A percentile compares a stretch with the other conserved stretches of the same genome.
phyloP scores from a whole-genome alignment of 2,113 vertebrate species.

The Prunella fulvescens region DNA sequence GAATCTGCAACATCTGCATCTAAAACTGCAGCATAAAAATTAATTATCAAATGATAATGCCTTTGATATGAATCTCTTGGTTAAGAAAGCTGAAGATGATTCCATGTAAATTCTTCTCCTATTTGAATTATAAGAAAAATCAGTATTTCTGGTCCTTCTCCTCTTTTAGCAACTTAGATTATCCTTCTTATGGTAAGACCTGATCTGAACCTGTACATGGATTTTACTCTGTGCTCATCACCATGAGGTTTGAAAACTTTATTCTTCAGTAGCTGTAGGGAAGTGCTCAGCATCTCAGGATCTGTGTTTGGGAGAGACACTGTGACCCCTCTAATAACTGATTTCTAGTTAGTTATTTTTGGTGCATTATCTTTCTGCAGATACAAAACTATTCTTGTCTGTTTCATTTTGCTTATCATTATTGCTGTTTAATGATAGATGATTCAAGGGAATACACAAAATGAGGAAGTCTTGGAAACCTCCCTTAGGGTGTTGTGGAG shows the following conservation, averaged over 20 bases:
- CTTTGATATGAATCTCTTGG: background rate
- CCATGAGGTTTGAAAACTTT: background rate
- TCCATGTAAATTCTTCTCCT: background rate
- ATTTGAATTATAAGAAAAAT: background rate
- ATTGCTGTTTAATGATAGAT: slow-evolving; percentile 27
- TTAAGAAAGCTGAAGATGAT: background rate
- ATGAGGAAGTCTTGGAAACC: slow-evolving; percentile 23
- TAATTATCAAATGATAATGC: background rate
- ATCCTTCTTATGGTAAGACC: background rate
- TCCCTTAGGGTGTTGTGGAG: slow-evolving; percentile 4
- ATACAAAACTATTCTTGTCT: background rate
- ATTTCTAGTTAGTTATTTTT: background rate
- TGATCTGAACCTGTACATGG: background rate
- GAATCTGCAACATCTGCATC: background rate
- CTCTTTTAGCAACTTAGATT: background rate
- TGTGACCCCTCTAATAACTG: rapidly evolving
- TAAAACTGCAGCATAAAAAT: background rate
- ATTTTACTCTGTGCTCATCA: background rate
- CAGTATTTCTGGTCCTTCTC: background rate
- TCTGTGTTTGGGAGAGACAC: background rate
- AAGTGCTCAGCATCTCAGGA: background rate
- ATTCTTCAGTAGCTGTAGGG: background rate
- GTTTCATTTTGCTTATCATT: slow-evolving; percentile 34
- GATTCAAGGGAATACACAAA: slow-evolving; percentile 34
- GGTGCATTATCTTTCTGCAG: background rate